Conservation (phyloP, 2,113 vertebrate genomes). For the Petromus typicus region DNA sequence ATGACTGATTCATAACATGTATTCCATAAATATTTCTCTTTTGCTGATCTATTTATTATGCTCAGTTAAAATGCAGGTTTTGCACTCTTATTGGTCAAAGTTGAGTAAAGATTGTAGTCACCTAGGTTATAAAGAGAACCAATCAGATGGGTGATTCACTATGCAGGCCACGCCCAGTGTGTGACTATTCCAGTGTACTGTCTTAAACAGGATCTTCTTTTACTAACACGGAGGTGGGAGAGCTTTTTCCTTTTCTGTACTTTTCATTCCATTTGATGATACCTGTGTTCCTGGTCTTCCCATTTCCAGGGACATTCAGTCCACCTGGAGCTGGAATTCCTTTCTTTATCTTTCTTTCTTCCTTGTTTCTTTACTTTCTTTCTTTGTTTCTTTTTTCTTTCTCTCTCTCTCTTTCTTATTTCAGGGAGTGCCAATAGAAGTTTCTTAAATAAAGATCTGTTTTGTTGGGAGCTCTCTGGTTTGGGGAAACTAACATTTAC, state of each 20-base stretch:
- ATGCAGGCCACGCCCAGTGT: not conserved
- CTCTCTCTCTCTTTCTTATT: not conserved
- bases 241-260: not conserved
- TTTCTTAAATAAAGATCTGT: not conserved
- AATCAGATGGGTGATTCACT: not conserved
- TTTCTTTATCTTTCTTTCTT: not conserved
- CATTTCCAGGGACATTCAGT: not conserved
- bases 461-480: not conserved
- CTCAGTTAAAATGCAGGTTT: not conserved
- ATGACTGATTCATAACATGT: not conserved
- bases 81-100: not conserved
- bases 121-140: not conserved
- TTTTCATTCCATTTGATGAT: not conserved
- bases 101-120: slow-evolving; percentile 10
- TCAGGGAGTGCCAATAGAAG: not conserved
- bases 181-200: not conserved
- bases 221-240: not conserved
- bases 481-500: not conserved
- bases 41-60: not conserved
- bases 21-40: not conserved
- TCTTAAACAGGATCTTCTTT: not conserved
- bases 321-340: not conserved
- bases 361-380: no score
- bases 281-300: not conserved
- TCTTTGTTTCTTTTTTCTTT: no score